These are phyloP conservation scores for Piliocolobus tephrosceles DNA, from an alignment of 2,113 vertebrate genomes.

Conservation along the genomic window DNA sequence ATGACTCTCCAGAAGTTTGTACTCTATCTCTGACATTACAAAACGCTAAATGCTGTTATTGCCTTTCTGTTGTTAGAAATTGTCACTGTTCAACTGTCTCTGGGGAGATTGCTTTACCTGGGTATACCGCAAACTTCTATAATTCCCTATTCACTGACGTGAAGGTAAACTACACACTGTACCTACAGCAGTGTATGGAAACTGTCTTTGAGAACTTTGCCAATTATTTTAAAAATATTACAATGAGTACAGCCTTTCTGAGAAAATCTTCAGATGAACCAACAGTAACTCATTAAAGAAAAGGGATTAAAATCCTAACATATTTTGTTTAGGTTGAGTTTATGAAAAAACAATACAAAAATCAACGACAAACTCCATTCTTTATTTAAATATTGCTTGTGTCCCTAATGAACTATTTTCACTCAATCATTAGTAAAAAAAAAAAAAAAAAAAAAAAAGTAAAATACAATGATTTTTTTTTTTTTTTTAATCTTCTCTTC, in stretches of 20 bases:
- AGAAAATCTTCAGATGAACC: conserved; percentile 36
- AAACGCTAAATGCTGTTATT: neutral
- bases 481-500: neutral
- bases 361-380: neutral
- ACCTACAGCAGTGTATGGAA: neutral
- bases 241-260: neutral
- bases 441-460: conserved; percentile 39
- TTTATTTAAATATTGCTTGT: neutral
- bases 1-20: neutral
- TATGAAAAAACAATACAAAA: neutral
- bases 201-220: neutral
- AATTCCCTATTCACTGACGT: neutral
- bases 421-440: neutral
- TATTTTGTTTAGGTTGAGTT: neutral
- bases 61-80: neutral
- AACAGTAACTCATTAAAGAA: neutral
- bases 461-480: conserved; percentile 31
- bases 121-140: neutral
- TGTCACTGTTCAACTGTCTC: neutral
- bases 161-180: neutral
- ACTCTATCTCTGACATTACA: neutral
- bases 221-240: neutral
- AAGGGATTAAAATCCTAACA: conserved; percentile 6
- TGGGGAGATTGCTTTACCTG: neutral
- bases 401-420: neutral